These are phyloP conservation scores for Drosophila tsacasi DNA, from an alignment of 1,140 invertebrate species.

Conservation along the genomic window DNA sequence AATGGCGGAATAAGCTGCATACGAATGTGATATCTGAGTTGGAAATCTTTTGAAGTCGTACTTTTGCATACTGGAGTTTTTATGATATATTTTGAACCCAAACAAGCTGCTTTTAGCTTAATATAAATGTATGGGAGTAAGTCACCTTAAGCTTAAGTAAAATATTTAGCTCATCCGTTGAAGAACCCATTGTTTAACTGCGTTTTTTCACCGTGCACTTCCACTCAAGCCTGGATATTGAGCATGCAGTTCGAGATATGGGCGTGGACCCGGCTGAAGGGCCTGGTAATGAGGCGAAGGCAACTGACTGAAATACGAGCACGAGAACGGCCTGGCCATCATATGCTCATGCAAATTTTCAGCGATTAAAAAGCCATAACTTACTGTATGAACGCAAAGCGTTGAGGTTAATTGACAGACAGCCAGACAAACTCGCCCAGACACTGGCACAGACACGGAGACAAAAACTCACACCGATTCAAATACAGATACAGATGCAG, in stretches of 20 bases:
- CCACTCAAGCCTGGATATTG: conserved; percentile 29
- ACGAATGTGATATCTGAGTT: background rate
- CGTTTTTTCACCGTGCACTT: conserved; percentile 4
- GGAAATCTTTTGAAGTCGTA: background rate
- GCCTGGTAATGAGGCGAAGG: conserved; percentile 46
- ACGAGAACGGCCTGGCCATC: conserved; percentile 24
- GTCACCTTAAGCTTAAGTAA: background rate
- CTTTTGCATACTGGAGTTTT: background rate
- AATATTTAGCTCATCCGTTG: background rate
- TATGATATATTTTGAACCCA: background rate
- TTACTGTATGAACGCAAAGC: conserved; percentile 81
- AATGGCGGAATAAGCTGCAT: background rate
- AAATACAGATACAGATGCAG: conserved; percentile 11
- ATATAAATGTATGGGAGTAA: background rate
- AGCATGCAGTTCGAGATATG: conserved; percentile 58
- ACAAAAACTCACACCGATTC: conserved; percentile 6
- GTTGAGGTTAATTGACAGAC: conserved; percentile 80
- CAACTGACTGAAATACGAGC: conserved; percentile 68
- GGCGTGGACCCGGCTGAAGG: conserved; percentile 31
- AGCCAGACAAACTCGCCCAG: conserved; percentile 70
- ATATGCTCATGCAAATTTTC: conserved; percentile 77
- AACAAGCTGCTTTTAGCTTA: background rate
- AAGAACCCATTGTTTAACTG: background rate
- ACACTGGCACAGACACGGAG: conserved; percentile 28
- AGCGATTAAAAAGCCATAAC: conserved; percentile 81